Evolutionary conservation across 2,797 vertebrate species (phyloP), one percentile per base, ranked within the genome.

Genomic region (Scarus forsteni): DNA sequence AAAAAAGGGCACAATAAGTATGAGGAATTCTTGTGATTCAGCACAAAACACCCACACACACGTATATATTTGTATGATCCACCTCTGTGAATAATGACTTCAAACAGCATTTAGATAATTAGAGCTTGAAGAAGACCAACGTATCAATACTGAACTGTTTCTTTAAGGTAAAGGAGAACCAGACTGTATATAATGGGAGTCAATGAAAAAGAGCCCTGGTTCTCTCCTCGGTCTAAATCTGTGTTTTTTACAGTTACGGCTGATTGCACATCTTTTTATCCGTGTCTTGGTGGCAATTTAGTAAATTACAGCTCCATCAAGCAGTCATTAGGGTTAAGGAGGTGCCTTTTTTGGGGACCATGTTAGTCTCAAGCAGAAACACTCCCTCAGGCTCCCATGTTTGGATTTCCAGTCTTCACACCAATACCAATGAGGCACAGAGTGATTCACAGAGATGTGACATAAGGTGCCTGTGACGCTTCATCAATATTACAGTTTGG

Each of bases 381-480:
- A 13, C 6, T 67, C 18, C 18, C 59, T 76, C 46, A 38, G 6
- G 34, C 55, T 56, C 27, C 48, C n/a, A 59, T 56, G 60, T 60
- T 16, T 34, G 13, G 49, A 66, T 66, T 66, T 60, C 38, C 18
- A 60, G 70, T 56, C 38, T 45, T 16, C 50, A 63, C 52, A 65
- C 34, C 45, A 60, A 66, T 45, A 48, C 18, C 50, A 75, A 36
- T 36, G 62, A 68, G 43, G 11, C 39, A 46, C 61, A 11, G 36
- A 61, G 50, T 58, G 57, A 65, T 74, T 73, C 56, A 51, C 50
- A 12, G 51, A 70, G 36, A 54, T 39, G 7, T 16, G 43, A 70
- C 56, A 42, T 72, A 59, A 72, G 66, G 73, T 69, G 59, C 49
- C 39, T 70, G 35, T 52, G 50, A 38, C 44, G 38, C 36, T 49